Base-by-base conservation (phyloP, 2,888 invertebrate species). In the Corbicula japonica region DNA sequence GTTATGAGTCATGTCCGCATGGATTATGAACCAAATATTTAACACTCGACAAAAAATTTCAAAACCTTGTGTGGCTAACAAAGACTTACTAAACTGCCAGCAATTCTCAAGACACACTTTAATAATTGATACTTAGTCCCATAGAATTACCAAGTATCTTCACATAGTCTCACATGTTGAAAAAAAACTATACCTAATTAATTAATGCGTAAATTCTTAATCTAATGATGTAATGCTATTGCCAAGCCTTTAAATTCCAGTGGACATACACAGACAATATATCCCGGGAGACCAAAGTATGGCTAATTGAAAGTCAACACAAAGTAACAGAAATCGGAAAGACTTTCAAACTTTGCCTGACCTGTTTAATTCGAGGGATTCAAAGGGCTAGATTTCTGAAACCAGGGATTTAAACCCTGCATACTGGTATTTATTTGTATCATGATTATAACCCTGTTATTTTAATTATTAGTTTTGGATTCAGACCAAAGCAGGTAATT, bases 201-300 rank as follows among this genome's bases (percentile, higher is more conserved):
- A n/a, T n/a, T n/a, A n/a, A n/a, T n/a, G n/a, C n/a, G n/a, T n/a
- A n/a, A n/a, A n/a, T n/a, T n/a, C n/a, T n/a, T n/a, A n/a, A n/a
- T n/a, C n/a, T n/a, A n/a, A n/a, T n/a, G n/a, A n/a, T n/a, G n/a
- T n/a, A n/a, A n/a, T n/a, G n/a, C n/a, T n/a, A n/a, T n/a, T n/a
- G n/a, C n/a, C n/a, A n/a, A n/a, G n/a, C n/a, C n/a, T n/a, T n/a
- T 54, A 54, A 54, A 54, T 54, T 54, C 54, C 54, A 23, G 18
- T n/a, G 10, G 54, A n/a, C n/a, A n/a, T 54, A 30, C 5, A 1
- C 3, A 30, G 18, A 18, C 30, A 54, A 54, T 32, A 28, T 54
- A 18, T 18, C 32, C 54, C 32, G 15, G 32, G 54, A 54, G 32
- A 54, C 32, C 21, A 5, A 54, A 54, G 6, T 32, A 54, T 54